phyloP scores from a whole-genome alignment of 37 sponge, comb jelly and placozoan species.

The Beroe forskalii region DNA sequence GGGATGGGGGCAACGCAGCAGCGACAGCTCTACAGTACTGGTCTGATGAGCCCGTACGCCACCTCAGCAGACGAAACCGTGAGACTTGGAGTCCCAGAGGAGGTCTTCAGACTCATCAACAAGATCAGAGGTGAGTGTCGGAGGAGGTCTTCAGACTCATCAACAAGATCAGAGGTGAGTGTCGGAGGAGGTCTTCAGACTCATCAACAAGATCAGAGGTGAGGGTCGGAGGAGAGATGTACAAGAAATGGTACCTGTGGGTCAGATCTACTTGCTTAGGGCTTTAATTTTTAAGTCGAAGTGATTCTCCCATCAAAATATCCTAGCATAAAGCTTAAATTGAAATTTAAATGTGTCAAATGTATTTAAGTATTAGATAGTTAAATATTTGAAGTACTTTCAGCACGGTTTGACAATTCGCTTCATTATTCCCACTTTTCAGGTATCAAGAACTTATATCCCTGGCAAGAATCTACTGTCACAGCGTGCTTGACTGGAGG shows the following conservation, averaged over 20 bases:
- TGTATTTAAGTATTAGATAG: too few species aligned
- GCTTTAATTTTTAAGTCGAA: too few species aligned
- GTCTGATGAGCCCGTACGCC: conserved; percentile 45
- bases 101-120: conserved; percentile 42
- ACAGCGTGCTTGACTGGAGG: conserved; percentile 46
- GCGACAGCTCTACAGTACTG: conserved; percentile 22
- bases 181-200: conserved; percentile 37
- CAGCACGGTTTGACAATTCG: too few species aligned
- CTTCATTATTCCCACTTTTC: too few species aligned
- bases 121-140: conserved; percentile 42
- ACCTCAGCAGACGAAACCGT: conserved; percentile 11
- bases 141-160: conserved; percentile 54
- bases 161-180: conserved; percentile 30
- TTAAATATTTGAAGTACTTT: too few species aligned
- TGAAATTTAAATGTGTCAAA: too few species aligned
- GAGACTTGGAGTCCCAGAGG: conserved; percentile 43
- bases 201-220: conserved; percentile 40
- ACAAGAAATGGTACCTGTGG: too few species aligned
- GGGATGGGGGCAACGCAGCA: neutral
- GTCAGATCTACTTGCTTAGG: too few species aligned
- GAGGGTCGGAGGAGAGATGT: neutral
- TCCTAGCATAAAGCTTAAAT: too few species aligned
- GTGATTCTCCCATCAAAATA: too few species aligned
- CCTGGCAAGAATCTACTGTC: conserved; percentile 55
- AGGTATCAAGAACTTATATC: conserved; percentile 50